Evolutionary conservation across 2,888 invertebrate species (phyloP).

Genomic region (Acronicta aceris): DNA sequence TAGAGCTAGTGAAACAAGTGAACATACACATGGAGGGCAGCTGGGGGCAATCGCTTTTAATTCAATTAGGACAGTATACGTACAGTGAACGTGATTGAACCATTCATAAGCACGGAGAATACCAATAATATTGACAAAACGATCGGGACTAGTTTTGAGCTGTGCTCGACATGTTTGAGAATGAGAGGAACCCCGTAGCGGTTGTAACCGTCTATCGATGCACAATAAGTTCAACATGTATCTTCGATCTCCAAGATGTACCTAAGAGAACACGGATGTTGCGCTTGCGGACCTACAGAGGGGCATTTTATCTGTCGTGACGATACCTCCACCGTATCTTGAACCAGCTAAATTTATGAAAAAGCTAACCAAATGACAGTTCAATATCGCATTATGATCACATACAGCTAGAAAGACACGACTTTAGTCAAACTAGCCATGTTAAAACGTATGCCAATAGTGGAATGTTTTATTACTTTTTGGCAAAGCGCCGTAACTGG

Average conservation of each 20-base stretch:
- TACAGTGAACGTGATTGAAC: neutral
- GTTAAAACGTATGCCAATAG: constrained; percentile 30
- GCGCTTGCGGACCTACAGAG: too few relatives aligned
- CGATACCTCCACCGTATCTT: too few relatives aligned
- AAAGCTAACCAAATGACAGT: too few relatives aligned
- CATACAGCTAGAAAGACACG: constrained; percentile 2
- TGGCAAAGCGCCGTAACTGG: constrained; percentile 38
- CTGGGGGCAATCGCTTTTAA: constrained; percentile 50
- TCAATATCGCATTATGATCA: too few relatives aligned
- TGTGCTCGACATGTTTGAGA: constrained; percentile 21
- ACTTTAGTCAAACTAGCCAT: constrained; percentile 2
- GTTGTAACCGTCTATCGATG: neutral
- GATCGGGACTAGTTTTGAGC: neutral
- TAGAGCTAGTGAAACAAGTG: constrained; percentile 4
- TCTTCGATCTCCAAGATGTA: neutral
- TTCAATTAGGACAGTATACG: constrained; percentile 57
- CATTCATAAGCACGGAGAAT: neutral
- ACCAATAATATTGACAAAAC: constrained; percentile 12
- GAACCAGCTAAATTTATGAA: too few relatives aligned
- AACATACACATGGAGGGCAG: constrained; percentile 21
- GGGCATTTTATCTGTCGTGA: too few relatives aligned
- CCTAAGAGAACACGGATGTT: too few relatives aligned
- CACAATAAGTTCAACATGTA: constrained; percentile 11
- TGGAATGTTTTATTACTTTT: constrained; percentile 28
- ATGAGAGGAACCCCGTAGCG: constrained; percentile 13